These are phyloP conservation scores for Sarcophaga variegata DNA, from an alignment of 2,888 invertebrate species.

Conservation along the genomic window DNA sequence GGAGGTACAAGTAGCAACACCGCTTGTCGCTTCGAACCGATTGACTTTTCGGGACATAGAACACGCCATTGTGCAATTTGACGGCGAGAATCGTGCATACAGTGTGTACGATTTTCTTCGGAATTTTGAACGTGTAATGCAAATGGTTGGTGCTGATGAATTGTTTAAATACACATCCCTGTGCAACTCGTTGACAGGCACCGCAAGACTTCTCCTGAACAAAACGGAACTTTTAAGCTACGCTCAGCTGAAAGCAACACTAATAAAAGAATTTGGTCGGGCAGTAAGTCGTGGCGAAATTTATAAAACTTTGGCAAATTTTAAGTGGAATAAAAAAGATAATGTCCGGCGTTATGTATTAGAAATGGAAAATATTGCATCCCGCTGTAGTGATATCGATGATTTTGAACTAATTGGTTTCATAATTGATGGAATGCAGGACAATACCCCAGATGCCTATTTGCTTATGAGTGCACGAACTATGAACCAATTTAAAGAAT, in stretches of 20 bases:
- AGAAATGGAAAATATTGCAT: constrained; percentile 59
- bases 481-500: too few relatives aligned
- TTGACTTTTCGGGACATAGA: constrained; percentile 37
- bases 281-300: constrained; percentile 6
- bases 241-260: neutral
- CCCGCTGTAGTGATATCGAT: too few relatives aligned
- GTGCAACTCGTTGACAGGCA: constrained; percentile 26
- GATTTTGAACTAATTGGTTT: too few relatives aligned
- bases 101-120: neutral
- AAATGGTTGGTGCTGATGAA: constrained; percentile 13
- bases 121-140: neutral
- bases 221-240: constrained; percentile 26
- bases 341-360: constrained; percentile 60
- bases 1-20: neutral
- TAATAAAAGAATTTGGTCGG: constrained; percentile 31
- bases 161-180: constrained; percentile 19
- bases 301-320: constrained; percentile 31
- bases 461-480: too few relatives aligned
- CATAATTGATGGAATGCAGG: too few relatives aligned
- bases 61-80: constrained; percentile 9
- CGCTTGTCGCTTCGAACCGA: neutral
- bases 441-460: too few relatives aligned
- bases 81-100: neutral
- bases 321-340: constrained; percentile 48
- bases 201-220: constrained; percentile 25